These are phyloP conservation scores for Pungitius pungitius DNA, from an alignment of 2,113 vertebrate genomes.

Conservation along the genomic window DNA sequence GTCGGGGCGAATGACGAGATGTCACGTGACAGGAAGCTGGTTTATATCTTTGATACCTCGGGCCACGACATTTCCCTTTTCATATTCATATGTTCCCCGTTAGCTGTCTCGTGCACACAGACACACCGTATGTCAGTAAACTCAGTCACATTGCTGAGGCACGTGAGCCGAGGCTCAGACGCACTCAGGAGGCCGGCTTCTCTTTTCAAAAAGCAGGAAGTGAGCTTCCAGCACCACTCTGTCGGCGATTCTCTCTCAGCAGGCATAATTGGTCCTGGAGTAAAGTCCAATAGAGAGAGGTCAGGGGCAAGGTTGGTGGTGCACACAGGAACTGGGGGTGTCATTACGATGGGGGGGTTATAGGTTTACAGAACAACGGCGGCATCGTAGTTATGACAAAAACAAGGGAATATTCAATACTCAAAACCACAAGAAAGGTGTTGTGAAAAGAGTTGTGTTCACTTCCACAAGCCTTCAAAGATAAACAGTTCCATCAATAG, in stretches of 20 bases:
- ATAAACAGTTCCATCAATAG: neutral
- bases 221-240: constrained; percentile 39
- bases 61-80: constrained; percentile 15
- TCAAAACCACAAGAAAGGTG: constrained; percentile 12
- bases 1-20: neutral
- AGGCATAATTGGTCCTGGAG: constrained; percentile 50
- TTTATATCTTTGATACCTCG: constrained; percentile 17
- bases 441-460: no score
- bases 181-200: constrained; percentile 30
- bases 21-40: neutral
- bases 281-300: constrained; percentile 56
- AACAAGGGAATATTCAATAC: neutral
- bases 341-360: constrained; percentile 51
- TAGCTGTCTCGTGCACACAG: constrained; percentile 17
- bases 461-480: constrained; percentile 3
- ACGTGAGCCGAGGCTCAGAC: constrained; percentile 50
- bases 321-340: constrained; percentile 37
- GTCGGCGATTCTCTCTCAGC: constrained; percentile 53
- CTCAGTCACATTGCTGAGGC: constrained; percentile 59
- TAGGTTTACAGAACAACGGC: constrained; percentile 55
- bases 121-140: constrained; percentile 43
- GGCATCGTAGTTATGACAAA: constrained; percentile 13
- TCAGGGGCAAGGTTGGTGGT: constrained; percentile 36
- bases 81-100: constrained; percentile 33
- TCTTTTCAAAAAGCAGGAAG: constrained; percentile 48